Evolutionary conservation across 2,888 invertebrate species (phyloP), one percentile per base, ranked within the genome.

Genomic region (Holacanthella duospinosa): DNA sequence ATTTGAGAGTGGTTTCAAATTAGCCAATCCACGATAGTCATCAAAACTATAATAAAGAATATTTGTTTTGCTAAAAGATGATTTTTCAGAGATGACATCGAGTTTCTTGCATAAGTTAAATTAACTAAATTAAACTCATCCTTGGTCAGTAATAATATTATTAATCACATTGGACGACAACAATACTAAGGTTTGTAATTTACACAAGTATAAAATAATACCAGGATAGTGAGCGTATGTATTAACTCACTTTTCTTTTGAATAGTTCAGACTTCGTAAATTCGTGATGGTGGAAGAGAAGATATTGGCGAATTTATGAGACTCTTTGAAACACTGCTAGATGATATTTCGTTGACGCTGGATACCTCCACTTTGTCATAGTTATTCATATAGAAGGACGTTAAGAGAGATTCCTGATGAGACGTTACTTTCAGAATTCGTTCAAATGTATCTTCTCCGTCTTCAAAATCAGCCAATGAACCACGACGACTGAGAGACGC

Each of bases 371-470:
- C 68, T 3, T 43, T 21, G 24, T 56, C 53, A 77, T 90, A 89
- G 74, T 89, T 85, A 74, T 89, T 85, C 76, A 89, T 84, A 77
- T 93, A 94, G 79, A 93, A 93, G 79, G 89, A 93, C 0, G 92
- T 88, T 81, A 93, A 88, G 9, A 91, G 80, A 0, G 93, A 88
- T 73, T 94, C 93, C 75, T 93, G 90, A 73, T 89, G 86, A 55
- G 87, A 81, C 60, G 92, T 90, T 72, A 88, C 89, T 68, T 81
- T 78, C 2, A 84, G 75, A 62, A 83, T 81, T 72, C 81, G 79
- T 58, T 82, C 82, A 69, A 82, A 80, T 0, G 81, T 80, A 72
- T 83, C 82, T 59, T 81, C 75, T 19, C 65, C 67, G 27, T 71
- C 71, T 29, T 66, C 68, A 29, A 72, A 60, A 54, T 71, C 71